Percentiles rank a stretch among this genome's conserved stretches.
phyloP scores from a whole-genome alignment of 2,113 vertebrate species.

The Alethe castanea region DNA sequence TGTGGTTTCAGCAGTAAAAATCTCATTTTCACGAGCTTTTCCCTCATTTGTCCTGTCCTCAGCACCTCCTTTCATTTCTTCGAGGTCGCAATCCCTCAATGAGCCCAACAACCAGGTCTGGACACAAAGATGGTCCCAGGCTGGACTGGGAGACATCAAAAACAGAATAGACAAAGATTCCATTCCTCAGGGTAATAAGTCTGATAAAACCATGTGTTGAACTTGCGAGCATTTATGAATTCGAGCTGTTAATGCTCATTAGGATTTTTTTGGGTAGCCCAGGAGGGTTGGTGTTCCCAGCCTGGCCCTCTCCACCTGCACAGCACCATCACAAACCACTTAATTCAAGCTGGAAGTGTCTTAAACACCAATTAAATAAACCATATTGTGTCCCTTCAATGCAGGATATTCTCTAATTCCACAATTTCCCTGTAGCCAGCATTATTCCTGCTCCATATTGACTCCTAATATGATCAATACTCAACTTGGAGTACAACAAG shows the following conservation, averaged over 20 bases:
- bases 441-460: not conserved
- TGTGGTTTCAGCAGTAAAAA: not conserved
- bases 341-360: not conserved
- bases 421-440: fast-evolving
- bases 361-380: fast-evolving
- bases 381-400: fast-evolving
- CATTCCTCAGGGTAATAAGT: not conserved
- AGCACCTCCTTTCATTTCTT: not conserved
- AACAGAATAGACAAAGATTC: not conserved
- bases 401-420: not conserved
- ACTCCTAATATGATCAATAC: not conserved
- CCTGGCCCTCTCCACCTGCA: not conserved
- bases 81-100: fast-evolving
- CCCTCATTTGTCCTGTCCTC: fast-evolving
- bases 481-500: not conserved
- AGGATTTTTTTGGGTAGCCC: not conserved
- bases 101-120: not conserved
- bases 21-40: fast-evolving
- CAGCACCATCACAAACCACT: not conserved
- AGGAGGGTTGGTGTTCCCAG: not conserved
- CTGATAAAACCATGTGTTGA: not conserved
- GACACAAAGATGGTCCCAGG: not conserved
- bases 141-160: not conserved
- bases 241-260: not conserved
- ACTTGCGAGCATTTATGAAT: not conserved